phyloP scores from a whole-genome alignment of 2,888 invertebrate genomes.

The Sinohyriopsis cumingii region DNA sequence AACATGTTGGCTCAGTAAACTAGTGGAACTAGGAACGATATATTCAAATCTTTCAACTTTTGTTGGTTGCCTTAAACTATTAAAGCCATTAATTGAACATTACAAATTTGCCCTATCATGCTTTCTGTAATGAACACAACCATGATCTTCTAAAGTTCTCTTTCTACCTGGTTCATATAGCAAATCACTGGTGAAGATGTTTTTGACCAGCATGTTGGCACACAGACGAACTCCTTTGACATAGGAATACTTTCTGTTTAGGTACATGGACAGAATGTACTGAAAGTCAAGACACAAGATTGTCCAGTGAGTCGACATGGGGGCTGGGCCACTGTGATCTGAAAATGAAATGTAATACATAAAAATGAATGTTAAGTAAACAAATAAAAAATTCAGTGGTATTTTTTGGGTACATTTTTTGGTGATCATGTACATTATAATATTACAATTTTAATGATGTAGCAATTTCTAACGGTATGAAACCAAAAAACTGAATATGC shows the following conservation, averaged over 20 bases:
- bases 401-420: too few species aligned
- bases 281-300: constrained; percentile 69
- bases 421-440: too few species aligned
- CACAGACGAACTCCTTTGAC: constrained; percentile 68
- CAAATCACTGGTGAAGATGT: constrained; percentile 70
- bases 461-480: too few species aligned
- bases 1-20: too few species aligned
- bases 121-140: too few species aligned
- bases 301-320: constrained; percentile 68
- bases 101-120: too few species aligned
- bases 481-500: too few species aligned
- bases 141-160: neutral
- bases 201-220: constrained; percentile 70
- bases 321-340: constrained; percentile 68
- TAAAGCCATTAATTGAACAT: too few species aligned
- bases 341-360: constrained; percentile 9
- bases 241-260: constrained; percentile 67
- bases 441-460: too few species aligned
- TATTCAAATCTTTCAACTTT: too few species aligned
- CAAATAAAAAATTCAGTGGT: neutral
- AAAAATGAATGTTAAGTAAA: neutral
- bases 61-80: too few species aligned
- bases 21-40: too few species aligned
- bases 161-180: constrained; percentile 69
- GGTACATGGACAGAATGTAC: constrained; percentile 67